Conservation (phyloP, 2,797 vertebrate species). For the Mionectes olivaceus region DNA sequence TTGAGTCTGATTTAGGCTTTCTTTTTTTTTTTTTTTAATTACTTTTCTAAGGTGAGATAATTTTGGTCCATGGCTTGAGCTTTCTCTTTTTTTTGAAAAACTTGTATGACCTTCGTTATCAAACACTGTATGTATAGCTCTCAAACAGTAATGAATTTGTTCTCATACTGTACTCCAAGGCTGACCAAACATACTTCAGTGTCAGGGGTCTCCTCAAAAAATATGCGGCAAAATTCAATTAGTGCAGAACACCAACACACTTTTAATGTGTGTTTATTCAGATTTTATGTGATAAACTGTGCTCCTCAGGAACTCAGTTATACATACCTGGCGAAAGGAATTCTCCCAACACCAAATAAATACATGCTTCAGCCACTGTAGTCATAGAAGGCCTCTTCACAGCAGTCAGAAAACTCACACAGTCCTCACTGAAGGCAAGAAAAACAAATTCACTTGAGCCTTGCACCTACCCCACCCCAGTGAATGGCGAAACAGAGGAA, state of each 20-base stretch:
- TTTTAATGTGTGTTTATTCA: slow-evolving; percentile 18
- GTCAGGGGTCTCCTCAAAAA: not conserved
- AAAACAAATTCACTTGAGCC: slow-evolving; percentile 6
- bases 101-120: not conserved
- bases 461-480: not conserved
- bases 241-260: not conserved
- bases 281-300: not conserved
- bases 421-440: not conserved
- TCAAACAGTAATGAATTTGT: not conserved
- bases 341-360: slow-evolving; percentile 39
- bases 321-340: not conserved
- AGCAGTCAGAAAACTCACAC: not conserved
- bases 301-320: not conserved
- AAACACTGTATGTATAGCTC: not conserved
- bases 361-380: not conserved
- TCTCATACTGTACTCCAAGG: not conserved
- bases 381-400: slow-evolving; percentile 53
- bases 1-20: not conserved
- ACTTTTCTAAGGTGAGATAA: not conserved
- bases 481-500: not conserved
- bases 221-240: not conserved
- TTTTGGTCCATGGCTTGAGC: not conserved
- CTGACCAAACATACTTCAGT: not conserved
- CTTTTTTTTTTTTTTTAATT: no score
- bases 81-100: not conserved